phyloP scores from a whole-genome alignment of 2,888 invertebrate genomes.

The Bellardia pandia region DNA sequence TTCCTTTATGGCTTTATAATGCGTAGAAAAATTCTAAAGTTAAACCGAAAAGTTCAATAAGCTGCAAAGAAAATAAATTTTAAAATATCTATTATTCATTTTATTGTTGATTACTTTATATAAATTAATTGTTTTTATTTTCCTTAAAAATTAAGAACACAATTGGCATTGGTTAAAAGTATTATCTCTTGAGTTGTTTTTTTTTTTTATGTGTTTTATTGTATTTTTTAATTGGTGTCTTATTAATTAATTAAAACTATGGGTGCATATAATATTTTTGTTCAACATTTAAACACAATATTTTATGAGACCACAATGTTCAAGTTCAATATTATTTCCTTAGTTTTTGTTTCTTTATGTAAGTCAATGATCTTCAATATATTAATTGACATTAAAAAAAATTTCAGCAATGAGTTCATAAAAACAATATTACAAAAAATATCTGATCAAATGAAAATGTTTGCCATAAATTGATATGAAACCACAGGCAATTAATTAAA shows the following conservation, averaged over 20 bases:
- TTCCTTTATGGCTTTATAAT: conserved; percentile 74
- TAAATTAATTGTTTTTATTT: conserved; percentile 48
- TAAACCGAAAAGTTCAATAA: conserved; percentile 69
- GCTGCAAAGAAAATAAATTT: conserved; percentile 76
- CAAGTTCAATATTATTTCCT: conserved; percentile 72
- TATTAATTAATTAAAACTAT: conserved; percentile 59
- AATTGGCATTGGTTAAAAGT: neutral
- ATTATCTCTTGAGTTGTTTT: conserved; percentile 23
- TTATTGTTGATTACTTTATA: conserved; percentile 17
- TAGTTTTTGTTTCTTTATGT: conserved; percentile 39
- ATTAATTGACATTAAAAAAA: conserved; percentile 65
- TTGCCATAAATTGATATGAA: conserved; percentile 35
- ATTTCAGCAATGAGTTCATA: conserved; percentile 61
- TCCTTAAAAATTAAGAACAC: conserved; percentile 25
- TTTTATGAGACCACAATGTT: conserved; percentile 16
- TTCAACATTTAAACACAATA: conserved; percentile 13
- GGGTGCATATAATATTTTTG: conserved; percentile 11
- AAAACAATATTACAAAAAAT: conserved; percentile 41
- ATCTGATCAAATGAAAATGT: conserved; percentile 25
- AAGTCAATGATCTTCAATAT: conserved; percentile 70
- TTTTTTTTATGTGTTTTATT: no score
- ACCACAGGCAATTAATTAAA: neutral
- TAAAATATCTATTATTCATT: conserved; percentile 18
- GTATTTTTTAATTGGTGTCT: conserved; percentile 59
- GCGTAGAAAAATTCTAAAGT: conserved; percentile 44